Evolutionary conservation across 2,113 vertebrate genomes (phyloP).

Genomic region (Perca flavescens): DNA sequence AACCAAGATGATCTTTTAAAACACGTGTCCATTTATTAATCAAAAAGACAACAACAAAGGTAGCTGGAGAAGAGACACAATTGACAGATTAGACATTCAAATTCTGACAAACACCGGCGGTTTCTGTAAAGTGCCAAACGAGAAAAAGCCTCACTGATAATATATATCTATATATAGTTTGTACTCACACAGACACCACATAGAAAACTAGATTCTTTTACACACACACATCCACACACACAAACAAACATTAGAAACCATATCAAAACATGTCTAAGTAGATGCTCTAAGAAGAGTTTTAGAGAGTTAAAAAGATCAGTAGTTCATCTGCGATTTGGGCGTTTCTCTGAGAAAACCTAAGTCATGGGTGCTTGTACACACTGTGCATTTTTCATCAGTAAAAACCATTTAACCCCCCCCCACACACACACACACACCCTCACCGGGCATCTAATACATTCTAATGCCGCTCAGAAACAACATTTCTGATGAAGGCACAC

Average conservation of each 20-base stretch:
- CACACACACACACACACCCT: too few relatives aligned
- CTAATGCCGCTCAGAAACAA: constrained; percentile 54
- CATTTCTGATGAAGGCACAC: constrained; percentile 71
- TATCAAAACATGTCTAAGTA: constrained; percentile 41
- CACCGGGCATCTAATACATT: constrained; percentile 66
- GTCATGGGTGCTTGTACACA: constrained; percentile 48
- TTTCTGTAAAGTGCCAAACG: constrained; percentile 83
- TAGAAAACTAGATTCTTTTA: constrained; percentile 62
- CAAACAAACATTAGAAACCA: constrained; percentile 54
- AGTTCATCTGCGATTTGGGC: constrained; percentile 59
- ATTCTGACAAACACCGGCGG: constrained; percentile 55
- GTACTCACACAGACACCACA: constrained; percentile 49
- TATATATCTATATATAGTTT: constrained; percentile 11
- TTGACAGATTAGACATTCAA: constrained; percentile 70
- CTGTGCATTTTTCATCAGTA: constrained; percentile 63
- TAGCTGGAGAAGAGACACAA: constrained; percentile 49
- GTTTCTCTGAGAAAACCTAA: constrained; percentile 33
- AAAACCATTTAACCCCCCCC: constrained; percentile 13
- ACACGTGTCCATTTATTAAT: constrained; percentile 70
- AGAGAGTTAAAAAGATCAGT: constrained; percentile 64
- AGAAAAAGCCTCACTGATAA: constrained; percentile 61
- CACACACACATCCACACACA: not conserved
- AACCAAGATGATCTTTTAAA: constrained; percentile 16
- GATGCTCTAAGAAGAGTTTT: constrained; percentile 45
- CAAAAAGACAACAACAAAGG: constrained; percentile 54